Base-by-base conservation (phyloP, 2,888 invertebrate genomes). In the Platypus cylindrus region DNA sequence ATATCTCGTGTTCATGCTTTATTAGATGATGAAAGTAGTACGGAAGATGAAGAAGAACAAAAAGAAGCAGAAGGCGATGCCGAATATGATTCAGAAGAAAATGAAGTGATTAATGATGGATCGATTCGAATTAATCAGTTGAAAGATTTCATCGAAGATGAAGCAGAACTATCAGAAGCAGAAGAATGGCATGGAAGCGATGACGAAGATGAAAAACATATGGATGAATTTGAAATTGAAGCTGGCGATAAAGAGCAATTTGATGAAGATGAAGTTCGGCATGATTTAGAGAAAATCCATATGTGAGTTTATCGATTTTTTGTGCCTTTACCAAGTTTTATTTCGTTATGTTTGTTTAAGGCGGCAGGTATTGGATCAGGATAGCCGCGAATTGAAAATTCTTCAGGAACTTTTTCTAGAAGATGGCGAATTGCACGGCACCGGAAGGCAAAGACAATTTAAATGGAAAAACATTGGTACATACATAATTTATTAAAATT, bases 101-200 rank as follows among this genome's bases (percentile, higher is more conserved):
- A 86, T 60, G 85, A 86, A 54, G 56, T 71, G n/a, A n/a, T n/a
- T n/a, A n/a, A n/a, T n/a, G n/a, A n/a, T n/a, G n/a, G n/a, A n/a
- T n/a, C n/a, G n/a, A n/a, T n/a, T n/a, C n/a, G n/a, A n/a, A n/a
- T n/a, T n/a, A n/a, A n/a, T n/a, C n/a, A n/a, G 31, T 67, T 70
- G 0, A 60, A 66, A 1, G 80, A 82, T 32, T 94, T 87, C 65
- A 68, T 93, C 34, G 93, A 94, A 46, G n/a, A n/a, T n/a, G n/a
- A n/a, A n/a, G 71, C 78, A 23, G 93, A 94, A 62, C 93, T 93
- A 0, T 93, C 93, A 52, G 61, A 94, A 18, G 87, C 89, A 0
- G 93, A 90, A 52, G 86, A 84, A 2, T 90, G 90, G 46, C 85
- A 81, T 76, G 86, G 77, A 1, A 86, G 86, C 28, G 89, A 75